Percentiles rank a stretch among this genome's conserved stretches.
Conservation (phyloP, 2,797 vertebrate genomes). For the Pseudochaenichthys georgianus region DNA sequence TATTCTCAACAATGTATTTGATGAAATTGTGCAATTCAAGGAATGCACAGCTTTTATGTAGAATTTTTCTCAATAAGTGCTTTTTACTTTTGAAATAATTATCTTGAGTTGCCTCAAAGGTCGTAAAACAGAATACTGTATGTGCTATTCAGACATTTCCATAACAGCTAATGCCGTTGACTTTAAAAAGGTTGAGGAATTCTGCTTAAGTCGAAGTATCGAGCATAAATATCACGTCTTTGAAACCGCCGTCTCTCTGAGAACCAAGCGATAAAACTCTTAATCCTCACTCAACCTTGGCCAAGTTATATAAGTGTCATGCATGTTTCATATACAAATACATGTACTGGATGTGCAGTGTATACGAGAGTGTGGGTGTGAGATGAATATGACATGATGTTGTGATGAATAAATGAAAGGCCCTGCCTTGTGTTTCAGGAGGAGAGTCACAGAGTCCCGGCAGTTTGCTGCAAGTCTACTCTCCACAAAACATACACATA, state of each 20-base stretch:
- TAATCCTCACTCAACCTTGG: neutral
- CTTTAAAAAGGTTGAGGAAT: neutral
- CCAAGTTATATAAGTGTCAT: conserved; percentile 70
- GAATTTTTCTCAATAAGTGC: neutral
- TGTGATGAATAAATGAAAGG: conserved; percentile 80
- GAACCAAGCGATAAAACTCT: conserved; percentile 17
- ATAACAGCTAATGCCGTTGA: neutral
- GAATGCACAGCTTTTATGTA: neutral
- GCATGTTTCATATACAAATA: conserved; percentile 77
- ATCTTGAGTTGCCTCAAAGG: neutral
- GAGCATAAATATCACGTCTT: neutral
- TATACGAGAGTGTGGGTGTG: conserved; percentile 58
- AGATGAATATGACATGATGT: conserved; percentile 70
- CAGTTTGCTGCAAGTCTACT: conserved; percentile 57
- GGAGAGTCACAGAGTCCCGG: conserved; percentile 62
- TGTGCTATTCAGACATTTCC: neutral
- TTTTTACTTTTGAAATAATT: neutral
- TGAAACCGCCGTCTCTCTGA: conserved; percentile 54
- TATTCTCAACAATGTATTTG: neutral
- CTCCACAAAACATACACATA: conserved; percentile 34
- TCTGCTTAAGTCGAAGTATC: neutral
- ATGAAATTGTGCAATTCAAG: neutral
- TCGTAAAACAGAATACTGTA: neutral
- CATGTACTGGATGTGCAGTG: conserved; percentile 61
- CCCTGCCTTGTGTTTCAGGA: conserved; percentile 66